phyloP scores from a whole-genome alignment of 2,113 vertebrate genomes.

The Eretmochelys imbricata region DNA sequence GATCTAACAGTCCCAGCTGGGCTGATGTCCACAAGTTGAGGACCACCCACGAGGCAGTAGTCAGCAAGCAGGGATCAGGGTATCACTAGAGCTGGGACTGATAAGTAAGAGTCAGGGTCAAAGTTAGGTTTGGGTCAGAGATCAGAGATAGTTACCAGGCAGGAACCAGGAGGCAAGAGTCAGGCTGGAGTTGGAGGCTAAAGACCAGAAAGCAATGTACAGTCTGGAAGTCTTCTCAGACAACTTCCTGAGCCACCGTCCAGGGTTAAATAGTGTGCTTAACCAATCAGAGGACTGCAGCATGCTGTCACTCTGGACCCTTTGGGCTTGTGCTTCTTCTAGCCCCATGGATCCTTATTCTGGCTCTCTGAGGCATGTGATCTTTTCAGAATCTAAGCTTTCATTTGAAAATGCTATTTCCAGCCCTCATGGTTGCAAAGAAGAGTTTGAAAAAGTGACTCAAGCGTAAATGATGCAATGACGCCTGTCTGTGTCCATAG shows the following conservation, averaged over 20 bases:
- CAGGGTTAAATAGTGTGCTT: not conserved
- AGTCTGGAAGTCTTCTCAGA: not conserved
- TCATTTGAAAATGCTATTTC: not conserved
- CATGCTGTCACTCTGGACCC: not conserved
- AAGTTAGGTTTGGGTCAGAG: not conserved
- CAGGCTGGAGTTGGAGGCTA: not conserved
- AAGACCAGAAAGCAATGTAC: not conserved
- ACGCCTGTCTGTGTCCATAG: fast-evolving
- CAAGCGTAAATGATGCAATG: not conserved
- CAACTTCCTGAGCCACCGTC: not conserved
- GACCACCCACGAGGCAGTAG: not conserved
- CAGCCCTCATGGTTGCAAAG: not conserved
- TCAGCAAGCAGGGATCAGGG: not conserved
- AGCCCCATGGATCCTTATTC: not conserved
- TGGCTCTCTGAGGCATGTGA: fast-evolving
- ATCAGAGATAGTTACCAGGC: not conserved
- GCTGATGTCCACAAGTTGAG: not conserved
- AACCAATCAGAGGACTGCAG: not conserved
- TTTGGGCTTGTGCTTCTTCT: not conserved
- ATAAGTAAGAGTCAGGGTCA: not conserved
- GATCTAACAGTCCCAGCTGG: not conserved
- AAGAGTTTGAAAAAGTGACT: not conserved
- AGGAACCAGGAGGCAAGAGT: not conserved
- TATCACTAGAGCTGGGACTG: not conserved
- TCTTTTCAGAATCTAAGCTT: not conserved